Conservation (phyloP, 2,113 vertebrate species). For the Bungarus multicinctus region DNA sequence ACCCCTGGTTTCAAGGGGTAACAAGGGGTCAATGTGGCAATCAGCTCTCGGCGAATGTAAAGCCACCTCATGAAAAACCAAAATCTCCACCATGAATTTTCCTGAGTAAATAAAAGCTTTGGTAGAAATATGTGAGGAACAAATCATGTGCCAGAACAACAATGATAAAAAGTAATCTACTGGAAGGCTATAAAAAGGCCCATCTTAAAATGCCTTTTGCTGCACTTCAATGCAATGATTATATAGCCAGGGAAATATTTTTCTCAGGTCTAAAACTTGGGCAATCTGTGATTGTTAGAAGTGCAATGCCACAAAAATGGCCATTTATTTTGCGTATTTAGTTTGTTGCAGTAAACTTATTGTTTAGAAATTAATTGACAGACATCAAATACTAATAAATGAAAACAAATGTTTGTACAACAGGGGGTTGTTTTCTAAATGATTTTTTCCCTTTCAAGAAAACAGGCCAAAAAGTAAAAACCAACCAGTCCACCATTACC, state of each 20-base stretch:
- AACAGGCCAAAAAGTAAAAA: constrained; percentile 13
- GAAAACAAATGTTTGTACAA: constrained; percentile 23
- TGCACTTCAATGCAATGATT: constrained; percentile 17
- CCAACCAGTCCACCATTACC: background rate
- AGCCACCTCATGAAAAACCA: background rate
- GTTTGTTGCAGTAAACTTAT: constrained; percentile 10
- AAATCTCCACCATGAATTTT: background rate
- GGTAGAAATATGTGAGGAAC: constrained; percentile 49
- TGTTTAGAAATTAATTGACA: constrained; percentile 31
- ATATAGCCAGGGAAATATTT: constrained; percentile 48
- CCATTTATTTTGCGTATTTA: background rate
- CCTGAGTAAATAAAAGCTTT: constrained; percentile 38
- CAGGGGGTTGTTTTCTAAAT: background rate
- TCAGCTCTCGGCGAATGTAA: background rate
- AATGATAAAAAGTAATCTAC: constrained; percentile 42
- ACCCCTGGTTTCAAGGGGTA: background rate
- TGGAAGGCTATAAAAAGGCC: constrained; percentile 40
- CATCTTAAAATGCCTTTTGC: constrained; percentile 48
- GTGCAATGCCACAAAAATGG: background rate
- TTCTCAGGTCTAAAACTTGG: constrained; percentile 48
- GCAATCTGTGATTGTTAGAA: constrained; percentile 46
- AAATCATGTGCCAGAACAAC: constrained; percentile 20
- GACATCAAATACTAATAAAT: constrained; percentile 20
- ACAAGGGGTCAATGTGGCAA: too few relatives aligned
- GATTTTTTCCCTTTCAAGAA: background rate